Conservation (phyloP, 2,888 invertebrate genomes). For the Pterobdella sp. region DNA sequence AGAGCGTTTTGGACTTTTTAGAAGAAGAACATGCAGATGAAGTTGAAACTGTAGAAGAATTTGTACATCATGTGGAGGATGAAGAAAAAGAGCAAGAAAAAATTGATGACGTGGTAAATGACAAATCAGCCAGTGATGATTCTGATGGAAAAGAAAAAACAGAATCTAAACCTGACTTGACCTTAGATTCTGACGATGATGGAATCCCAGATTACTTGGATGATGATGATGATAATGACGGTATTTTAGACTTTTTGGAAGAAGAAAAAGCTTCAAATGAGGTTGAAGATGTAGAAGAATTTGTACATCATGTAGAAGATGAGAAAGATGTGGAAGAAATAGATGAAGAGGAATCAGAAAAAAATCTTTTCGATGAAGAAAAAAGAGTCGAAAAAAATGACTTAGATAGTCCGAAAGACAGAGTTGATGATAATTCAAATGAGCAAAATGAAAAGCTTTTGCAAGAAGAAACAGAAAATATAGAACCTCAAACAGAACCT, state of each 20-base stretch:
- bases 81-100: conserved; percentile 21
- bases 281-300: conserved; percentile 17
- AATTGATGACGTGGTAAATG: conserved; percentile 33
- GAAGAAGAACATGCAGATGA: conserved; percentile 26
- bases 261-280: neutral
- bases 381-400: neutral
- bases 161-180: no score
- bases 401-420: neutral
- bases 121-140: neutral
- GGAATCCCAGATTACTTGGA: conserved; percentile 33
- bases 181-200: conserved; percentile 33
- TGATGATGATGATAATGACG: conserved; percentile 33
- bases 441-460: neutral
- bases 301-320: conserved; percentile 25
- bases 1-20: conserved; percentile 28
- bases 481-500: conserved; percentile 35
- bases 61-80: neutral
- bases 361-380: neutral
- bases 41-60: neutral
- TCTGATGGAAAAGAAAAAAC: no score
- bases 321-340: conserved; percentile 27
- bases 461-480: conserved; percentile 4
- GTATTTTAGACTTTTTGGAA: conserved; percentile 39
- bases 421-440: conserved; percentile 25
- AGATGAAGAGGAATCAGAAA: conserved; percentile 29